Evolutionary conservation across 2,888 invertebrate genomes (phyloP).

Genomic region (Drosophila formosana): DNA sequence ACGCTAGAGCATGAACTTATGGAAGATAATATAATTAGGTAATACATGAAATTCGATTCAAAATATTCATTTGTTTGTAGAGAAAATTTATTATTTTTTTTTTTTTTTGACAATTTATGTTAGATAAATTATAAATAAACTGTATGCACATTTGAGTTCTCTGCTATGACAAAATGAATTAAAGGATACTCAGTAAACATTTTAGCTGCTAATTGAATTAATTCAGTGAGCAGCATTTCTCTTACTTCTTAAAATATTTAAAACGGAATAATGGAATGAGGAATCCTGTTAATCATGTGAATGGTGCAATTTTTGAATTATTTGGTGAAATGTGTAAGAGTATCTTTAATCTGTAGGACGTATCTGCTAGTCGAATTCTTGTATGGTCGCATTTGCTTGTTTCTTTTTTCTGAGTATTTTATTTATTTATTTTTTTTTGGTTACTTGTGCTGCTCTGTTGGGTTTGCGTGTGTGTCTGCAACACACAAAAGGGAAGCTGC

Average conservation of each 20-base stretch:
- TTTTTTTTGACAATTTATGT: too few relatives aligned
- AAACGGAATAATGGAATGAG: not conserved
- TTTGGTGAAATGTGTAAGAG: not conserved
- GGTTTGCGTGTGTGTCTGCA: constrained; percentile 32
- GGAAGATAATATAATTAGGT: too few relatives aligned
- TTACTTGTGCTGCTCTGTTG: constrained; percentile 33
- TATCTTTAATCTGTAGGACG: not conserved
- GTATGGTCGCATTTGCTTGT: not conserved
- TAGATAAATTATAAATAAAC: too few relatives aligned
- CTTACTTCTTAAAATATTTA: not conserved
- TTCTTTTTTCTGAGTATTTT: constrained; percentile 21
- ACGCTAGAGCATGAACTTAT: too few relatives aligned
- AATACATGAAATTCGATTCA: too few relatives aligned
- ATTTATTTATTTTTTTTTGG: constrained; percentile 42
- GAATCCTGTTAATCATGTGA: not conserved
- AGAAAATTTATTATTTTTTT: too few relatives aligned
- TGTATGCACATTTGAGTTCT: too few relatives aligned
- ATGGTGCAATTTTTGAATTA: not conserved
- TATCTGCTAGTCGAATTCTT: constrained; percentile 4
- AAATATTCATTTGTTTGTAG: too few relatives aligned
- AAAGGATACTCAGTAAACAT: too few relatives aligned
- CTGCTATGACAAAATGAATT: too few relatives aligned
- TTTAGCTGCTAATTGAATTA: too few relatives aligned
- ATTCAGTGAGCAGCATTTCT: too few relatives aligned
- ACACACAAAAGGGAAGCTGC: constrained; percentile 59